These are phyloP conservation scores for Ctenosaura bakeri DNA, from an alignment of 2,797 vertebrate species.

Conservation along the genomic window DNA sequence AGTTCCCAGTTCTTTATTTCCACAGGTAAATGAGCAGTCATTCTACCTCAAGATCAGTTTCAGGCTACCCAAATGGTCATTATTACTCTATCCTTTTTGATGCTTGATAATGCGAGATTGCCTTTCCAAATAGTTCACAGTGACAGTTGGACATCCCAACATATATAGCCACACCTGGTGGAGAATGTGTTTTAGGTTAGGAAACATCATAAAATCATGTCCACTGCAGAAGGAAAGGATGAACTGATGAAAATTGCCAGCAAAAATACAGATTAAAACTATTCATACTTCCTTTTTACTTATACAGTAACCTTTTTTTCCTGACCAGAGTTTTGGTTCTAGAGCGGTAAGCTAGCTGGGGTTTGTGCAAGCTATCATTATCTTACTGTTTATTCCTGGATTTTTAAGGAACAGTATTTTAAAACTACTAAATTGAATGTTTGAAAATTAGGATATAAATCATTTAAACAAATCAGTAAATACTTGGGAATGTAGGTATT, in stretches of 20 bases:
- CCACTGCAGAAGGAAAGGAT: too few species aligned
- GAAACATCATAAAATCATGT: too few species aligned
- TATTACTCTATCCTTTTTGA: too few species aligned
- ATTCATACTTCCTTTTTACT: neutral
- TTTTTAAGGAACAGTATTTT: neutral
- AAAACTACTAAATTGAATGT: neutral
- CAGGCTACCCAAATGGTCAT: neutral
- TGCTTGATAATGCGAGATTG: too few species aligned
- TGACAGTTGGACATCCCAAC: too few species aligned
- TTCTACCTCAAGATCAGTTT: neutral
- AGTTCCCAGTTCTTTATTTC: neutral
- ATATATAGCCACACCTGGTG: too few species aligned
- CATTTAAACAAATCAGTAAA: neutral
- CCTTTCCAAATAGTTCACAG: too few species aligned
- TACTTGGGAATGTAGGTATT: neutral
- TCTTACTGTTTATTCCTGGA: neutral
- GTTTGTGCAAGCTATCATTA: neutral
- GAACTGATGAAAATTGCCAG: too few species aligned
- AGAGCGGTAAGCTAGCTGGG: neutral
- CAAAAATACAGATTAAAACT: neutral
- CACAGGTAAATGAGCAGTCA: neutral
- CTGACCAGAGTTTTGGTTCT: neutral
- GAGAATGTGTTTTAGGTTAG: too few species aligned
- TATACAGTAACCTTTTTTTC: neutral
- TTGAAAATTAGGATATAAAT: neutral